Evolutionary conservation across 2,797 vertebrate genomes (phyloP).

Genomic region (Acestrorhynchus altus): DNA sequence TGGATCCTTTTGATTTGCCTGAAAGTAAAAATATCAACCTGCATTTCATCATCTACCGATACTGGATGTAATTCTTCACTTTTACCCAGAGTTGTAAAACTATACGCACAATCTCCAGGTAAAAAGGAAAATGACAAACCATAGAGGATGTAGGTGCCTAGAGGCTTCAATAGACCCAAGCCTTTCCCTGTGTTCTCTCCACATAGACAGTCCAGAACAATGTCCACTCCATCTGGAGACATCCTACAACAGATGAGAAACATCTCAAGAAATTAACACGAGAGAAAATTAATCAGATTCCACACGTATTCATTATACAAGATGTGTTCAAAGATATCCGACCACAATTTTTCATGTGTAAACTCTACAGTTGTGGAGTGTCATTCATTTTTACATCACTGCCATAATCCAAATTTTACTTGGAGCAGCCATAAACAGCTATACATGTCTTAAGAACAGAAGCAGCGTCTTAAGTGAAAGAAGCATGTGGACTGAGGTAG

Average conservation of each 20-base stretch:
- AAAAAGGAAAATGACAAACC: conserved; percentile 75
- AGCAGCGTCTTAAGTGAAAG: too few relatives aligned
- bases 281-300: too few relatives aligned
- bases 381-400: too few relatives aligned
- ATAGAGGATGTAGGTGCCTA: conserved; percentile 97
- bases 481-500: too few relatives aligned
- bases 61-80: background rate
- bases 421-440: too few relatives aligned
- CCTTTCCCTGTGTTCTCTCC: conserved; percentile 98
- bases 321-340: too few relatives aligned
- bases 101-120: background rate
- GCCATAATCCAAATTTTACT: too few relatives aligned
- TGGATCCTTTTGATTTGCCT: background rate
- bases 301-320: too few relatives aligned
- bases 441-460: too few relatives aligned
- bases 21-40: background rate
- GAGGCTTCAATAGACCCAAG: conserved; percentile 91
- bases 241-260: conserved; percentile 79
- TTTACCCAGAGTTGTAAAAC: background rate
- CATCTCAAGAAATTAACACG: background rate
- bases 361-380: too few relatives aligned
- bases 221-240: conserved; percentile 94
- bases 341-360: too few relatives aligned
- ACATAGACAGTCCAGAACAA: conserved; percentile 95
- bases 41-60: background rate